Conservation (phyloP, 1,140 invertebrate genomes). For the Eriocheir sinensis region DNA sequence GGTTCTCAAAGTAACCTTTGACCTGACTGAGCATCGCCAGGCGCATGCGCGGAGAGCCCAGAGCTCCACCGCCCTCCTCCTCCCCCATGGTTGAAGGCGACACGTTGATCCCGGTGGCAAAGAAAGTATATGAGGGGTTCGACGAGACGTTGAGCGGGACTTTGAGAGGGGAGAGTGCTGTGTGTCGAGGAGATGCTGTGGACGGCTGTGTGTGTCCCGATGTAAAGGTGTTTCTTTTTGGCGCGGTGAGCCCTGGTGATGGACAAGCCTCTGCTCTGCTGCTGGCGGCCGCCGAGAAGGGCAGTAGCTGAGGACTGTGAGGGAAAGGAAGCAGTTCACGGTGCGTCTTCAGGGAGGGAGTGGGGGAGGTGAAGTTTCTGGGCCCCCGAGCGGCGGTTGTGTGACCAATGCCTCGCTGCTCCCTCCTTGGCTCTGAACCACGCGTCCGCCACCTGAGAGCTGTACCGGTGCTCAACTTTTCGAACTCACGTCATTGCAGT, state of each 20-base stretch:
- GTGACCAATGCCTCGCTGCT: too few relatives aligned
- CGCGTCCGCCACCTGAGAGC: too few relatives aligned
- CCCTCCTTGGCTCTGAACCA: too few relatives aligned
- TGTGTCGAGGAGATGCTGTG: background rate
- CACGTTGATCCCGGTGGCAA: background rate
- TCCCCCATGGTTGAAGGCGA: conserved; percentile 50
- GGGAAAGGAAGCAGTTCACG: background rate
- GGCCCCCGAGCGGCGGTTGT: background rate
- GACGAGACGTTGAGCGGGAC: background rate
- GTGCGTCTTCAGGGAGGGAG: background rate
- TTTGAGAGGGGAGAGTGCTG: background rate
- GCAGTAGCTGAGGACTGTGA: background rate
- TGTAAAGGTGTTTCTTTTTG: background rate
- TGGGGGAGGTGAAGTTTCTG: background rate
- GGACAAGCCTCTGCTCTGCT: background rate
- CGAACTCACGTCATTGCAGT: too few relatives aligned
- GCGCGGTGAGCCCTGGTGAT: background rate
- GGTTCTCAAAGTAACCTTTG: conserved; percentile 77
- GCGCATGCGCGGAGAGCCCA: conserved; percentile 65
- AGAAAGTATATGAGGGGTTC: background rate
- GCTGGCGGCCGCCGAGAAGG: background rate
- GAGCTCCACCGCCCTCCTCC: conserved; percentile 58
- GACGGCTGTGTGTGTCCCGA: background rate
- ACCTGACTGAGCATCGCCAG: conserved; percentile 77
- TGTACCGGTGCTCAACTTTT: too few relatives aligned